A percentile compares a stretch with the other conserved stretches of the same genome.
phyloP scores from a whole-genome alignment of 2,113 vertebrate species.

The Fulmarus glacialis region DNA sequence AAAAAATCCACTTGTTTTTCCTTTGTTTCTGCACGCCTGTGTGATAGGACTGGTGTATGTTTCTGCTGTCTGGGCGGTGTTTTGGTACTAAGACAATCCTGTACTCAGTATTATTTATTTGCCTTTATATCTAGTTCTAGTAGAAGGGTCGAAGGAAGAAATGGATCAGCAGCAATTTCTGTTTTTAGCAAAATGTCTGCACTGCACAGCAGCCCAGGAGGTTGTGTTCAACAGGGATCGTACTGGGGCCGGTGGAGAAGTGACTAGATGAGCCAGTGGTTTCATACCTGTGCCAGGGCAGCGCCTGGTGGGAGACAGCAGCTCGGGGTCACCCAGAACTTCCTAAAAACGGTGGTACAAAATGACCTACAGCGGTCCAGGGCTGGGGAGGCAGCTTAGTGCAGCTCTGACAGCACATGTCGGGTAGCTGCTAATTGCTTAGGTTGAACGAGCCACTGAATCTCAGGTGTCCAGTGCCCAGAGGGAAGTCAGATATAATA shows the following conservation, averaged over 20 bases:
- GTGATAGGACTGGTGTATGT: neutral
- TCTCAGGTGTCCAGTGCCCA: neutral
- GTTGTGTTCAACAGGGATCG: neutral
- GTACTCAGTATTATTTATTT: neutral
- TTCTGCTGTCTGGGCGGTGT: neutral
- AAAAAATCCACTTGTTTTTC: neutral
- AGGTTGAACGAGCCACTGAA: neutral
- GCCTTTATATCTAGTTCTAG: neutral
- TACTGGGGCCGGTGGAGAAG: no score
- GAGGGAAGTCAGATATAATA: neutral
- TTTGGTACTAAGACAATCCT: neutral
- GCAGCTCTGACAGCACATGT: neutral
- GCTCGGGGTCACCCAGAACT: neutral
- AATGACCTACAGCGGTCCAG: neutral
- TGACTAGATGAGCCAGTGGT: neutral
- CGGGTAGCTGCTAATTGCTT: neutral
- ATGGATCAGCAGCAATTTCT: neutral
- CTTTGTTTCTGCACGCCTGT: neutral
- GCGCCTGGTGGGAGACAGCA: neutral
- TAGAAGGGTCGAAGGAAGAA: neutral
- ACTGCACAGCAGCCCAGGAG: neutral
- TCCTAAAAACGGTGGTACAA: accelerated
- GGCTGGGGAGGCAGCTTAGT: neutral
- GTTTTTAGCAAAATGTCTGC: neutral
- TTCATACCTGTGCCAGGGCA: neutral